Conservation (phyloP, 1,140 invertebrate genomes). For the Papilio xuthus region DNA sequence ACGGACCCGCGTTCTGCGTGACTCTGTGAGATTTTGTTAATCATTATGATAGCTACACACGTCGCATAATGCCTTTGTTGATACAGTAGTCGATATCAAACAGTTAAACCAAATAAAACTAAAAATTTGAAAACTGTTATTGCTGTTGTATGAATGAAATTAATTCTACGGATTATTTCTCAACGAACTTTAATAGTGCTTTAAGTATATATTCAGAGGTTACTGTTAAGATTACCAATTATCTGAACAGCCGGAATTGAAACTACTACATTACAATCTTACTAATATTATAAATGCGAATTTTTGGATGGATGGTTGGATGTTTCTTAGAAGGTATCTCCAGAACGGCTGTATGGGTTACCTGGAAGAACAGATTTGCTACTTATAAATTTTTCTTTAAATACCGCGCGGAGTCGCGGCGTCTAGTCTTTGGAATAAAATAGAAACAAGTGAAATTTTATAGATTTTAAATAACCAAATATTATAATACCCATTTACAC, state of each 20-base stretch:
- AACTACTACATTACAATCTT: too few relatives aligned
- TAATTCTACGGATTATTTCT: background rate
- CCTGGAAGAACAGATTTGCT: too few relatives aligned
- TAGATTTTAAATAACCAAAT: background rate
- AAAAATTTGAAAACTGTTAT: background rate
- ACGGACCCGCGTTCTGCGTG: slow-evolving; percentile 51
- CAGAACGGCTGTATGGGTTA: too few relatives aligned
- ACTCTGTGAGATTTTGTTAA: slow-evolving; percentile 55
- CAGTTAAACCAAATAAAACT: background rate
- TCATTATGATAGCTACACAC: slow-evolving; percentile 37
- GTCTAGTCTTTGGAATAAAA: background rate
- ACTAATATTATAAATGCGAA: too few relatives aligned
- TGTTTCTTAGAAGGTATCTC: too few relatives aligned
- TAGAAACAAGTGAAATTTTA: background rate
- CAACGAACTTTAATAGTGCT: background rate
- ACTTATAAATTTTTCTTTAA: too few relatives aligned
- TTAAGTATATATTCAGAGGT: background rate
- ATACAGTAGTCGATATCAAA: slow-evolving; percentile 26
- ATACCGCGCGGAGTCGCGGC: too few relatives aligned
- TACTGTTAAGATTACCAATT: too few relatives aligned
- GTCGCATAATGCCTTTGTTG: slow-evolving; percentile 37
- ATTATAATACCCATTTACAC: background rate
- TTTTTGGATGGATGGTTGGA: too few relatives aligned
- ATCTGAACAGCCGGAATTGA: too few relatives aligned
- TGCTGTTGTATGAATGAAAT: too few relatives aligned